phyloP scores from a whole-genome alignment of 2,888 invertebrate genomes.

The Argynnis bischoffii region DNA sequence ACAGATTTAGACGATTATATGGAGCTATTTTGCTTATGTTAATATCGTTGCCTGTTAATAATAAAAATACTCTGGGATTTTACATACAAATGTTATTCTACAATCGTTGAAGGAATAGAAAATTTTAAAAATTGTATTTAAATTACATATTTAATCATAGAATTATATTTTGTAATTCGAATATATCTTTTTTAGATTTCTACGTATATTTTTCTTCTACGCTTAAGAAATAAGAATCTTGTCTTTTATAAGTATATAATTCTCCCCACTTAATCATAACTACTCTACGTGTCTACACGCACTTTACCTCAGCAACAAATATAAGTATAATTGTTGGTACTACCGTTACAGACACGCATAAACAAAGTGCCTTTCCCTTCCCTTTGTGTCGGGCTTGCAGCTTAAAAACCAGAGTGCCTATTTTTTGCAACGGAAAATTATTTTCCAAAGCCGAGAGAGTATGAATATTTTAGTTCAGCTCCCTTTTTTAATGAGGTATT shows the following conservation, averaged over 20 bases:
- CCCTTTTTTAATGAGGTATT: constrained; percentile 26
- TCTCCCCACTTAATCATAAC: background rate
- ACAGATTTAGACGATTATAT: too few species aligned
- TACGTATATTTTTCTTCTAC: too few species aligned
- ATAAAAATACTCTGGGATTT: too few species aligned
- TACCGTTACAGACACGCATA: constrained; percentile 20
- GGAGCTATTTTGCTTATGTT: too few species aligned
- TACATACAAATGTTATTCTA: too few species aligned
- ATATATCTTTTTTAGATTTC: too few species aligned
- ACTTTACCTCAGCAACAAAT: background rate
- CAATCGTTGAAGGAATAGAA: too few species aligned
- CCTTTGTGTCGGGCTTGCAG: constrained; percentile 15
- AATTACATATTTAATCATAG: too few species aligned
- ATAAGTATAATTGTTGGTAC: background rate
- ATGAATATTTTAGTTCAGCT: constrained; percentile 27
- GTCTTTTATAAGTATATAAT: background rate
- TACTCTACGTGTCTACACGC: constrained; percentile 6
- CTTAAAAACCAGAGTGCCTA: constrained; percentile 11
- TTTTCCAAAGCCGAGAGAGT: constrained; percentile 13
- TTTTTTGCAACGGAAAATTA: constrained; percentile 23
- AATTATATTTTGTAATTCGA: too few species aligned
- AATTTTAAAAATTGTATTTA: too few species aligned
- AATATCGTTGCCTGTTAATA: too few species aligned
- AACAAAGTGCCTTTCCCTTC: constrained; percentile 19
- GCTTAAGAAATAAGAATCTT: too few species aligned